Percentiles rank a stretch among this genome's conserved stretches.
Conservation (phyloP, 2,888 invertebrate genomes). For the Cryptophagus acutangulus region DNA sequence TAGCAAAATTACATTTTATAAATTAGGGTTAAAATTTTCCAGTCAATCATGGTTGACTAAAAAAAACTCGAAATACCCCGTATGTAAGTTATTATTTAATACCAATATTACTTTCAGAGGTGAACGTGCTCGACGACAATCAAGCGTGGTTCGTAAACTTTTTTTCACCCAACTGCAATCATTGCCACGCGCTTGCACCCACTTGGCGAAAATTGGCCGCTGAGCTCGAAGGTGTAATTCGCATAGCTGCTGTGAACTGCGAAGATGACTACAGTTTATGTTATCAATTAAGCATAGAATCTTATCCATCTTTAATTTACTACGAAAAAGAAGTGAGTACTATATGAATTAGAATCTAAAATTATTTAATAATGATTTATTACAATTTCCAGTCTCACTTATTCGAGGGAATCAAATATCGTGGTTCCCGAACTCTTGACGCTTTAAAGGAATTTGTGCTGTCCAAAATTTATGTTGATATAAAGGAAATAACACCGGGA, state of each 20-base stretch:
- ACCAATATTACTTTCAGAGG: conserved; percentile 42
- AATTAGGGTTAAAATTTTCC: too few species aligned
- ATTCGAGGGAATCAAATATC: conserved; percentile 56
- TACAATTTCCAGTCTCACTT: conserved; percentile 49
- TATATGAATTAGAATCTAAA: not conserved
- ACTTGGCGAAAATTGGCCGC: conserved; percentile 76
- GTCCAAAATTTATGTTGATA: conserved; percentile 50
- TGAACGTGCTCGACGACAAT: conserved; percentile 51
- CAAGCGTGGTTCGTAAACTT: conserved; percentile 83
- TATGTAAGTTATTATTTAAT: too few species aligned
- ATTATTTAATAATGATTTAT: too few species aligned
- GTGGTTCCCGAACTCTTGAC: conserved; percentile 56
- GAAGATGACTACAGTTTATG: conserved; percentile 79
- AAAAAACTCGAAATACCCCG: too few species aligned
- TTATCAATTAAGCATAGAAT: conserved; percentile 65
- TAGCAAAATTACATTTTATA: too few species aligned
- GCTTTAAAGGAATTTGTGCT: conserved; percentile 61
- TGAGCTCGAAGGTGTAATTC: conserved; percentile 71
- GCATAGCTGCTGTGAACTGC: conserved; percentile 81
- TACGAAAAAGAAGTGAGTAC: conserved; percentile 49
- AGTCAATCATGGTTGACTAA: too few species aligned
- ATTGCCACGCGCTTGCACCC: conserved; percentile 78
- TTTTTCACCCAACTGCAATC: conserved; percentile 81
- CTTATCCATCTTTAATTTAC: conserved; percentile 71
- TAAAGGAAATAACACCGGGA: conserved; percentile 44